Conservation (phyloP, 1,140 invertebrate genomes). For the Brachionus angularis region DNA sequence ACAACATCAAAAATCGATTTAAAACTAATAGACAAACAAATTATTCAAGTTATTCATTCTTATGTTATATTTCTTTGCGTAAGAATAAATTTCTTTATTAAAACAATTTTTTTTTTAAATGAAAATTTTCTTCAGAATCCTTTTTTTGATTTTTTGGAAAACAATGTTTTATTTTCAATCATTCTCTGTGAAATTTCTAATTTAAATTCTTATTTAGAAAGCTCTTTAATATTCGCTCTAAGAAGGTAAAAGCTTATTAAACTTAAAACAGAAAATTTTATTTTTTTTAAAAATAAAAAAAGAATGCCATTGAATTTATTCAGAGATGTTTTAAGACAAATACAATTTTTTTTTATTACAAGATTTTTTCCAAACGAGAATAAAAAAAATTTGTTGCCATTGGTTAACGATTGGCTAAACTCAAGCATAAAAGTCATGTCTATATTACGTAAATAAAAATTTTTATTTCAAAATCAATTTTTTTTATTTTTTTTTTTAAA, state of each 20-base stretch:
- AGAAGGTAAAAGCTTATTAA: conserved; percentile 13
- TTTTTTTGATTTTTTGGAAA: conserved; percentile 12
- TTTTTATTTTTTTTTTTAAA: background rate
- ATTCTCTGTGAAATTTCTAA: conserved; percentile 10
- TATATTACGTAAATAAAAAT: background rate
- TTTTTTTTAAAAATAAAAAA: background rate
- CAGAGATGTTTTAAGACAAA: conserved; percentile 31
- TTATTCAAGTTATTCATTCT: conserved; percentile 5
- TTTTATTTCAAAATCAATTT: background rate
- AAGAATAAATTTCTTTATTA: background rate
- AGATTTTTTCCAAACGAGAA: background rate
- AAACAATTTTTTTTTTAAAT: background rate
- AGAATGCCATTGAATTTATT: conserved; percentile 39
- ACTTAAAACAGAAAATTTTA: background rate
- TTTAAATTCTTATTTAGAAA: conserved; percentile 24
- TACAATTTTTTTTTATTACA: conserved; percentile 1
- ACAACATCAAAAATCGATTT: background rate
- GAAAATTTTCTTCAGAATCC: conserved; percentile 25
- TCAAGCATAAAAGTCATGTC: conserved; percentile 20
- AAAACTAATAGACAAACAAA: background rate
- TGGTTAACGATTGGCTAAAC: conserved; percentile 15
- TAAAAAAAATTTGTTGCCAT: background rate
- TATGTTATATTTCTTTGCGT: conserved; percentile 22
- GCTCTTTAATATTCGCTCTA: conserved; percentile 5
- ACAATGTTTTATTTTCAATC: conserved; percentile 20